These are phyloP conservation scores for Drosophila rubida DNA, from an alignment of 2,888 invertebrate genomes.

Conservation along the genomic window DNA sequence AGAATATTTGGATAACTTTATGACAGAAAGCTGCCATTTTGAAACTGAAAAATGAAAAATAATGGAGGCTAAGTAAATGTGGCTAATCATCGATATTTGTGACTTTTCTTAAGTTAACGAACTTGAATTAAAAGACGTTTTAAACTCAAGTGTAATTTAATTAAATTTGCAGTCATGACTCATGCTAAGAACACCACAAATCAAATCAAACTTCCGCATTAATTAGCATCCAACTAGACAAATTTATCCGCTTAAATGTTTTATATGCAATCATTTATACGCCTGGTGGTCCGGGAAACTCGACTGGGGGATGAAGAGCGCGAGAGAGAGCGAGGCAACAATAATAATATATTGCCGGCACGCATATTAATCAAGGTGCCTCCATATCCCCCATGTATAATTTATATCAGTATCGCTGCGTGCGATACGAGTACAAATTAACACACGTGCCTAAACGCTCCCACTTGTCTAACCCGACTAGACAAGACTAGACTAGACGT, in stretches of 20 bases:
- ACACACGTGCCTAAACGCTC: slow-evolving; percentile 10
- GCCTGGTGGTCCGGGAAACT: slow-evolving; percentile 9
- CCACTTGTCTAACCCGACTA: background rate
- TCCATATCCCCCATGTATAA: slow-evolving; percentile 20
- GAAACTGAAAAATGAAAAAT: background rate
- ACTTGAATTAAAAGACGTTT: slow-evolving; percentile 6
- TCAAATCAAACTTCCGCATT: slow-evolving; percentile 62
- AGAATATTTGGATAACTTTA: slow-evolving; percentile 21
- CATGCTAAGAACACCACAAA: slow-evolving; percentile 28
- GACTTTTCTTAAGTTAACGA: too few species aligned
- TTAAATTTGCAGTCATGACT: background rate
- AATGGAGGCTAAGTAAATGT: slow-evolving; percentile 4
- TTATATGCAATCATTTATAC: slow-evolving; percentile 42
- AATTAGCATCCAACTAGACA: slow-evolving; percentile 58
- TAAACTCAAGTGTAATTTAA: slow-evolving; percentile 22
- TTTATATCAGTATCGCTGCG: slow-evolving; percentile 27
- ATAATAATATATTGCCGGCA: slow-evolving; percentile 61
- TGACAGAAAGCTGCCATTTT: slow-evolving; percentile 18
- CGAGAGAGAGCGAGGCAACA: slow-evolving; percentile 21
- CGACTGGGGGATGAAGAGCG: background rate
- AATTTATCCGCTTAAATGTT: slow-evolving; percentile 50
- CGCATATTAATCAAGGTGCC: slow-evolving; percentile 66
- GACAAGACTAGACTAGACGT: slow-evolving; percentile 1
- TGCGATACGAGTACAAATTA: slow-evolving; percentile 18
- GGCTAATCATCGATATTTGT: slow-evolving; percentile 1